phyloP scores from a whole-genome alignment of 2,113 vertebrate genomes.

The Plectropomus leopardus region DNA sequence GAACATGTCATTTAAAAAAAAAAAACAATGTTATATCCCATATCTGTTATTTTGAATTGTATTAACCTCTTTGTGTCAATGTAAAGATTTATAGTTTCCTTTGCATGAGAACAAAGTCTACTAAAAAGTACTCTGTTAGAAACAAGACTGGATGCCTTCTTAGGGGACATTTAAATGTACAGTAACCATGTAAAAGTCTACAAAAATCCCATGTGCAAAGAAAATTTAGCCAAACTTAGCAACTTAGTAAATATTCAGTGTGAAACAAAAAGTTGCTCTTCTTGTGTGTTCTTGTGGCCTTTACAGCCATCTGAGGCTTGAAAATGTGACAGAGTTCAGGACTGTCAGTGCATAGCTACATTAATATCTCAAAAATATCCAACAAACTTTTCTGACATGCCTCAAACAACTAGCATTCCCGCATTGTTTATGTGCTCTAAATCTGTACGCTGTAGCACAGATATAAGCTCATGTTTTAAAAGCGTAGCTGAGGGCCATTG shows the following conservation, averaged over 20 bases:
- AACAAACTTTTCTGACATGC: neutral
- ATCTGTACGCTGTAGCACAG: neutral
- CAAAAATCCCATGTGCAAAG: too few species aligned
- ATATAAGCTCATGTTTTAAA: slow-evolving; percentile 8
- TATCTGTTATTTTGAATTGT: neutral
- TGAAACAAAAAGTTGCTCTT: neutral
- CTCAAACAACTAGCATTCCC: neutral
- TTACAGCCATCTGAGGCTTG: neutral
- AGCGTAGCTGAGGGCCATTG: slow-evolving; percentile 13
- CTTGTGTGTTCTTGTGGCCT: neutral
- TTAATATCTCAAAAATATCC: neutral
- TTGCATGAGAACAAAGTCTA: neutral
- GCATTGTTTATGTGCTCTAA: neutral
- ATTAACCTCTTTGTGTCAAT: neutral
- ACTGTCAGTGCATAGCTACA: neutral
- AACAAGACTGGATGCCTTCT: neutral
- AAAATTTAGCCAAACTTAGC: too few species aligned
- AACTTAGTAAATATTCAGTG: neutral
- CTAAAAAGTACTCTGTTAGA: neutral
- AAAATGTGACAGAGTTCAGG: neutral
- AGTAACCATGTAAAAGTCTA: neutral
- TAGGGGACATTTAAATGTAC: neutral
- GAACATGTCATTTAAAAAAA: slow-evolving; percentile 60
- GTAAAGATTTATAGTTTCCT: neutral
- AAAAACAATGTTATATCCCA: slow-evolving; percentile 43